Base-by-base conservation (phyloP, 2,888 invertebrate species). In the Pachycephus smyrnensis region DNA sequence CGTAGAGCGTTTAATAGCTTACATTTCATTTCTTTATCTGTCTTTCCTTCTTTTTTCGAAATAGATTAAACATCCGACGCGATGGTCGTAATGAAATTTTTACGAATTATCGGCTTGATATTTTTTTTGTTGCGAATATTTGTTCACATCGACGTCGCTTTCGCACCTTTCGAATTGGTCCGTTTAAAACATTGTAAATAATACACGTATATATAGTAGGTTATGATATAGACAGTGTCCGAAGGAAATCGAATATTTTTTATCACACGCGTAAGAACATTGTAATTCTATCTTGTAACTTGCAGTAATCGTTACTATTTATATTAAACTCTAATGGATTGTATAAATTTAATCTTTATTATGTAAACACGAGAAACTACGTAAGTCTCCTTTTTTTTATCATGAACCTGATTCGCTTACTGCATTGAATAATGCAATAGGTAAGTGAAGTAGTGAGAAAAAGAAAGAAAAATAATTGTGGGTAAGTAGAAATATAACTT, bases 331-430 rank as follows among this genome's bases (percentile, higher is more conserved):
- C 84, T 87, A 84, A 86, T 83, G 84, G 82, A 87, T 87, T 89
- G 86, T 89, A 89, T 86, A 88, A 88, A 89, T 85, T 80, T 83
- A 84, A 80, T 82, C 85, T 88, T 88, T 89, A 88, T 86, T 87
- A 88, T 86, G 84, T 84, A 88, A 88, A 87, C 75, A 73, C 71
- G 80, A 82, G 79, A 55, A 55, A 55, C 55, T 55, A 55, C 55
- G 23, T 23, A 1, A 23, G 55, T 55, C 15, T 23, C 15, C 6
- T 55, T 55, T 23, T 55, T 9, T 9, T 55, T 55, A 37, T 37
- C 15, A 55, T 9, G 23, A 55, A 55, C 55, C 55, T 23, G 55
- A 55, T 55, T 9, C 23, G 23, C 1, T 2, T 23, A 9, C 9
- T 23, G 55, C 55, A 23, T 55, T 23, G 71, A 33, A 33, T 12